A percentile compares a stretch with the other conserved stretches of the same genome.
Evolutionary conservation across 2,113 vertebrate species (phyloP).

Genomic region (Heliornis fulica): DNA sequence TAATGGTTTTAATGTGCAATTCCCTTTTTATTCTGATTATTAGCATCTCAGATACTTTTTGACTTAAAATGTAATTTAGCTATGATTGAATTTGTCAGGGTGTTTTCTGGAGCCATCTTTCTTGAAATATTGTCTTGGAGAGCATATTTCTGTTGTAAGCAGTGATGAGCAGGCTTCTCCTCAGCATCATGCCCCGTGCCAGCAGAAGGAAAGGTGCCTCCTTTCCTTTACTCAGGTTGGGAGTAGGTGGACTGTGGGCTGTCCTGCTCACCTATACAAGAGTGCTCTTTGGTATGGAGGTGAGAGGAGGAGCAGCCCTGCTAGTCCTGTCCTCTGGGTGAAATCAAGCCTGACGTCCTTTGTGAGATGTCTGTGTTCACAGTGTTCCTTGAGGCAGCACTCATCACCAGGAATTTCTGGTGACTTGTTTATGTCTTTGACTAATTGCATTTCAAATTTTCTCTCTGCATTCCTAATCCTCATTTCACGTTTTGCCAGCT

Average conservation of each 20-base stretch:
- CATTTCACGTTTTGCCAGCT: not conserved
- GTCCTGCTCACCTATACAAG: not conserved
- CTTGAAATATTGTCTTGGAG: not conserved
- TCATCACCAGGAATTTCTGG: not conserved
- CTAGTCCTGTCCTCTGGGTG: not conserved
- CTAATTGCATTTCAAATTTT: slow-evolving; percentile 7
- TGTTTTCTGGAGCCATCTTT: not conserved
- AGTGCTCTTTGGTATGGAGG: not conserved
- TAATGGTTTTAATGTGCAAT: not conserved
- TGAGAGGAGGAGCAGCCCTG: not conserved
- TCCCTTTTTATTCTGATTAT: not conserved
- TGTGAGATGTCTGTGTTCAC: not conserved
- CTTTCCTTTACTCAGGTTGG: not conserved
- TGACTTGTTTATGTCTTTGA: not conserved
- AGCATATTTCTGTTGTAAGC: not conserved
- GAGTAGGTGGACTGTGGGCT: not conserved
- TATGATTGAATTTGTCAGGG: not conserved
- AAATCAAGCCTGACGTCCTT: not conserved
- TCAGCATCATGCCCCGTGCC: not conserved
- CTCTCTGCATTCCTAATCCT: not conserved
- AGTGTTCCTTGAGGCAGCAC: not conserved
- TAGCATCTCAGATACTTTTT: not conserved
- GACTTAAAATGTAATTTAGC: not conserved
- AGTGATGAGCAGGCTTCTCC: not conserved
- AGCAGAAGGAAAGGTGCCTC: not conserved